These are phyloP conservation scores for Phaetusa simplex DNA, from an alignment of 2,113 vertebrate species.

Conservation along the genomic window DNA sequence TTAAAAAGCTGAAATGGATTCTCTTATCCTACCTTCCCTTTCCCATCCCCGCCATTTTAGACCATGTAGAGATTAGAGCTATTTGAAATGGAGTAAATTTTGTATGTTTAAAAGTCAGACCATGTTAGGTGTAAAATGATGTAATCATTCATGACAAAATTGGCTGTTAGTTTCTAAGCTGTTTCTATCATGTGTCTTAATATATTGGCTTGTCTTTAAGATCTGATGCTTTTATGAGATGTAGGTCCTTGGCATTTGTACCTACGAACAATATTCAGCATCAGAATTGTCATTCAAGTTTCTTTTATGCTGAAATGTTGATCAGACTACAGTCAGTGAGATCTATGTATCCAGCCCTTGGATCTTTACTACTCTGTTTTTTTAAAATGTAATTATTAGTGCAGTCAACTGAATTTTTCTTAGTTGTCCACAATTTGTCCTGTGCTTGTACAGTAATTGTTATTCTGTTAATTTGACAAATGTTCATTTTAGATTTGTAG, in stretches of 20 bases:
- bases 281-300: background rate
- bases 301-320: background rate
- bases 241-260: background rate
- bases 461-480: background rate
- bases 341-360: background rate
- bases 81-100: background rate
- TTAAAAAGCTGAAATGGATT: background rate
- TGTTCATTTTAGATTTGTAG: background rate
- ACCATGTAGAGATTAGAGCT: background rate
- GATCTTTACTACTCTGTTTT: background rate
- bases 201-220: background rate
- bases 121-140: background rate
- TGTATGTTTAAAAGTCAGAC: background rate
- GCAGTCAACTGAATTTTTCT: background rate
- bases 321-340: background rate
- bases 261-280: background rate
- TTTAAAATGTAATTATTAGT: background rate
- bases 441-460: background rate
- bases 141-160: background rate
- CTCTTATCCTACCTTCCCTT: background rate
- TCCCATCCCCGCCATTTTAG: background rate
- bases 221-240: background rate
- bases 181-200: background rate
- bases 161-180: background rate
- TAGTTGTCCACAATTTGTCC: background rate